Evolutionary conservation across 2,113 vertebrate species (phyloP).

Genomic region (Leptobrachium ailaonicum): DNA sequence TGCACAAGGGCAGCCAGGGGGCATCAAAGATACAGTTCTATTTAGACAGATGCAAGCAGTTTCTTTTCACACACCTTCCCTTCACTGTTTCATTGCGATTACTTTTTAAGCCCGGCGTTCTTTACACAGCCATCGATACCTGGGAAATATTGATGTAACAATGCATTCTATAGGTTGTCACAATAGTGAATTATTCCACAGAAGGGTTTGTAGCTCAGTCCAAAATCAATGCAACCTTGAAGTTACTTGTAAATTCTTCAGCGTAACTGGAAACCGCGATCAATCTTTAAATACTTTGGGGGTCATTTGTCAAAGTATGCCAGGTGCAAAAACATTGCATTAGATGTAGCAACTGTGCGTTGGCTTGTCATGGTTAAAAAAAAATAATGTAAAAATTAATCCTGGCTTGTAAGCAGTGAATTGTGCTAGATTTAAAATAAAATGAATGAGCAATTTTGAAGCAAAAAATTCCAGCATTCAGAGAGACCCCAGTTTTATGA

Average conservation of each 20-base stretch:
- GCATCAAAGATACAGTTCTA: conserved; percentile 48
- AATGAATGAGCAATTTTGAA: too few species aligned
- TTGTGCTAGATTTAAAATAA: too few species aligned
- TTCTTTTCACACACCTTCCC: conserved; percentile 13
- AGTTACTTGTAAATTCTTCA: conserved; percentile 39
- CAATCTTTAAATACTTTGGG: conserved; percentile 35
- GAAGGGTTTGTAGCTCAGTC: conserved; percentile 34
- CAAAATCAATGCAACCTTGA: conserved; percentile 44
- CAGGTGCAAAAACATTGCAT: conserved; percentile 27
- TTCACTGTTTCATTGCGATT: neutral
- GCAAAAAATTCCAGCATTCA: too few species aligned
- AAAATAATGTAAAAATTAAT: conserved; percentile 10
- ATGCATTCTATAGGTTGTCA: conserved; percentile 35
- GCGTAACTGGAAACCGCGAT: conserved; percentile 41
- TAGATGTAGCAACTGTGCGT: conserved; percentile 23
- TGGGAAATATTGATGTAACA: conserved; percentile 33
- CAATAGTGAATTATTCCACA: conserved; percentile 30
- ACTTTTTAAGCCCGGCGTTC: conserved; percentile 1
- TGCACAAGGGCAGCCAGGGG: conserved; percentile 43
- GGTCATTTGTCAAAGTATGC: conserved; percentile 34
- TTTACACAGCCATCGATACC: conserved; percentile 40
- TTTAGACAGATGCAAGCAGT: conserved; percentile 31
- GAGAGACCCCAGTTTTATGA: too few species aligned
- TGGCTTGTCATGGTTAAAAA: conserved; percentile 5
- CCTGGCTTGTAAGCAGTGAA: neutral